Percentiles rank a stretch among this genome's conserved stretches.
These are phyloP conservation scores for Sturnira hondurensis DNA, from an alignment of 2,113 vertebrate species.

Conservation along the genomic window DNA sequence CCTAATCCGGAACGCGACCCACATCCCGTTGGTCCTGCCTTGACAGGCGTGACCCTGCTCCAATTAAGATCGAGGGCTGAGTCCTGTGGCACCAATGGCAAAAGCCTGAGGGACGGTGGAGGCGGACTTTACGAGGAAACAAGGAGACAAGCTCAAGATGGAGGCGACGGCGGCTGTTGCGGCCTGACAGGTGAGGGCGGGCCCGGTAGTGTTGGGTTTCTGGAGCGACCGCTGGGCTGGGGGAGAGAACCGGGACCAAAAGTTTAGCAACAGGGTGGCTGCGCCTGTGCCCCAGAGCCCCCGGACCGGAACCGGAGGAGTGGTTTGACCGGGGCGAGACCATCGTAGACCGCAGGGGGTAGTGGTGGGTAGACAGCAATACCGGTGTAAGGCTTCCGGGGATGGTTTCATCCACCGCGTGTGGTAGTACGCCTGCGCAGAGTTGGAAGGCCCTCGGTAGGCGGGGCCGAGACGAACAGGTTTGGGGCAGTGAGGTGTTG, in stretches of 20 bases:
- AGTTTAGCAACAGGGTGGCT: conserved; percentile 35
- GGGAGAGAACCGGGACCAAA: neutral
- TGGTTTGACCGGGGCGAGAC: conserved; percentile 65
- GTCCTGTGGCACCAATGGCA: conserved; percentile 42
- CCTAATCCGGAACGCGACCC: conserved; percentile 63
- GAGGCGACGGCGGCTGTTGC: conserved; percentile 61
- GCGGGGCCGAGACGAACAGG: neutral
- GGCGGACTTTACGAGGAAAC: conserved; percentile 48
- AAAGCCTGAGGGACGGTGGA: neutral
- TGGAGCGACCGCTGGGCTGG: neutral
- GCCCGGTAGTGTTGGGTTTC: conserved; percentile 30
- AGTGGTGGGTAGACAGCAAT: neutral
- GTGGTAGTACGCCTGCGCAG: conserved; percentile 49
- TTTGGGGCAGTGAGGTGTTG: neutral
- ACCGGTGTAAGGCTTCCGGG: neutral
- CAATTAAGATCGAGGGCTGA: conserved; percentile 49
- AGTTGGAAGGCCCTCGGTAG: neutral
- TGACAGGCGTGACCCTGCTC: conserved; percentile 27
- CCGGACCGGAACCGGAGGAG: conserved; percentile 47
- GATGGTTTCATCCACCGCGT: conserved; percentile 54
- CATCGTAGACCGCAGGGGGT: conserved; percentile 31
- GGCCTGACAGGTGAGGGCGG: conserved; percentile 73
- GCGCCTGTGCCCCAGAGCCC: neutral
- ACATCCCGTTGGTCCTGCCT: conserved; percentile 35
- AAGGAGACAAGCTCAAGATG: conserved; percentile 75